Conservation (phyloP, 2,888 invertebrate species). For the Iselma pallidipennis region DNA sequence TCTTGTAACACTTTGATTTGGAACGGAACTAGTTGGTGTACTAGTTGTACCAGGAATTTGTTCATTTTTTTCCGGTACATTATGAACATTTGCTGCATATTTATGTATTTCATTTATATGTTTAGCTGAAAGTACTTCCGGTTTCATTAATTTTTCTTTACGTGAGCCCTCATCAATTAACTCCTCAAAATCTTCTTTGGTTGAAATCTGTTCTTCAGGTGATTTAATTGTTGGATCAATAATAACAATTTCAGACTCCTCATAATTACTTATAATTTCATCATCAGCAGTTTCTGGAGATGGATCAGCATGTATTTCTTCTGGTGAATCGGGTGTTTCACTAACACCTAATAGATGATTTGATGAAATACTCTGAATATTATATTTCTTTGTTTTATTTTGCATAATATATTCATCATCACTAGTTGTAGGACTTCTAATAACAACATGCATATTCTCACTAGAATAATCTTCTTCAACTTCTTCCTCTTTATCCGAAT, state of each 20-base stretch:
- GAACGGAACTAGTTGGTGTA: background rate
- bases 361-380: conserved; percentile 51
- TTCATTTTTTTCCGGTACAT: conserved; percentile 38
- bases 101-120: conserved; percentile 53
- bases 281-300: conserved; percentile 57
- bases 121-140: conserved; percentile 44
- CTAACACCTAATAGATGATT: conserved; percentile 55
- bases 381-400: conserved; percentile 49
- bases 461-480: conserved; percentile 46
- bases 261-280: conserved; percentile 54
- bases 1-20: conserved; percentile 7
- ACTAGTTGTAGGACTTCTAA: conserved; percentile 55
- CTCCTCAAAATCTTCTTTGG: conserved; percentile 69
- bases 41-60: conserved; percentile 18
- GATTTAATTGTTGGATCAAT: conserved; percentile 65
- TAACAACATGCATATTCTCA: conserved; percentile 48
- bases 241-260: conserved; percentile 66
- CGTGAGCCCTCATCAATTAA: conserved; percentile 66
- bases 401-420: conserved; percentile 54
- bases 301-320: conserved; percentile 56
- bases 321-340: conserved; percentile 61
- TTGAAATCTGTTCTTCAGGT: conserved; percentile 66
- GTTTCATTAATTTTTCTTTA: conserved; percentile 56
- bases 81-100: conserved; percentile 44
- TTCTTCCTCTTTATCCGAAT: conserved; percentile 57